Evolutionary conservation across 2,888 invertebrate genomes (phyloP), one percentile per base, ranked within the genome.

Genomic region (Morpho deidamia): DNA sequence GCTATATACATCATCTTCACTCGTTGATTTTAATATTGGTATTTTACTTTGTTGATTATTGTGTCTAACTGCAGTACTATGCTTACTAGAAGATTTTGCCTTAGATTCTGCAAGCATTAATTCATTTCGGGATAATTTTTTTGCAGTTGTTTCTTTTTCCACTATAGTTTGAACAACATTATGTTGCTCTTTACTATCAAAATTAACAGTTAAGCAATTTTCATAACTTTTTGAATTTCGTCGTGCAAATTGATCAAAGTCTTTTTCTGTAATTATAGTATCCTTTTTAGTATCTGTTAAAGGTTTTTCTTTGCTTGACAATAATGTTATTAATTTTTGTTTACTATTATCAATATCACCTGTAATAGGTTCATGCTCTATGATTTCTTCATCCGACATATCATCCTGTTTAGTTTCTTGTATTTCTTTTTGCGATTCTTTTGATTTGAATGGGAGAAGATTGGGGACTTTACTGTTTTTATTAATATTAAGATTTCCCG

Each of bases 231-330:
- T 74, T 5, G 90, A 88, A 67, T 87, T 90, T 54, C 87, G 71
- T 63, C 88, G 71, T 1, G 77, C 87, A 63, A 89, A 89, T 68
- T 86, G 87, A 60, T 90, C 90, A 58, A 90, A 90, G 42, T 90
- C 90, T 48, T 78, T 87, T 74, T 90, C 90, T 23, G 88, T 89
- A 54, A 87, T 87, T 38, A 86, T 78, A 11, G 75, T 48, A 55
- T 82, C 84, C 59, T 76, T 83, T 56, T 76, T 81, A 39, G 59
- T 38, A 34, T 76, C 74, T 33, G 73, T 74, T 48, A 77, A 74
- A 10, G 73, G 61, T 66, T 81, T 82, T 51, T 83, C 81, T 52
- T 59, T 57, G 4, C 34, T 12, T 34, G 51, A 44, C 35, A 52
- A 47, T 48, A 52, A 47, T 11, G 55, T 33, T 33, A 59, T 53